Evolutionary conservation across 2,888 invertebrate genomes (phyloP).

Genomic region (Neria commutata): DNA sequence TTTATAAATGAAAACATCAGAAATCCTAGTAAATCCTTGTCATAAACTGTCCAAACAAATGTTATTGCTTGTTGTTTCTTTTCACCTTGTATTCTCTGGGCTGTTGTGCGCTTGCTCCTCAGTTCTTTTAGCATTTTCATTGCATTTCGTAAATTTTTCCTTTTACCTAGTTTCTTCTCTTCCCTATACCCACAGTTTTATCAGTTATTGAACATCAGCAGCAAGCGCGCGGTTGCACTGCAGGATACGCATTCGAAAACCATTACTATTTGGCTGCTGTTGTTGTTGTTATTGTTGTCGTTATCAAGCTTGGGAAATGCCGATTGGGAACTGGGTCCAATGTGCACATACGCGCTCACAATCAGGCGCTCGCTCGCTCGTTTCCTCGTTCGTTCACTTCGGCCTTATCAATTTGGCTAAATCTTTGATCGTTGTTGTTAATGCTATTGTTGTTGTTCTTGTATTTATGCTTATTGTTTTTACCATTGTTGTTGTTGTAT

Average conservation of each 20-base stretch:
- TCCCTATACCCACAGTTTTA: not conserved
- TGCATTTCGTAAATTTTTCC: not conserved
- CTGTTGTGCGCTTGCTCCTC: no score
- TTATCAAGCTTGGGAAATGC: not conserved
- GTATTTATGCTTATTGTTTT: not conserved
- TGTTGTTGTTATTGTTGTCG: not conserved
- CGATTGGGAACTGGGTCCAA: not conserved
- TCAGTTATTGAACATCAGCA: slow-evolving; percentile 1
- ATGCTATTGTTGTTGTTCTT: slow-evolving; percentile 42
- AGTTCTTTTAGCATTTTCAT: no score
- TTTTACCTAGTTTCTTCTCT: not conserved
- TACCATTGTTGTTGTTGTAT: slow-evolving; percentile 31
- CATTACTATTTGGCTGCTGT: not conserved
- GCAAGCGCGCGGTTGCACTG: not conserved
- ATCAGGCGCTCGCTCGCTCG: not conserved
- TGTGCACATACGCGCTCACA: not conserved
- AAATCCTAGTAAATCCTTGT: slow-evolving; percentile 15
- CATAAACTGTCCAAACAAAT: slow-evolving; percentile 31
- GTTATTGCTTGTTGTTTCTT: slow-evolving; percentile 5
- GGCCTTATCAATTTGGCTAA: slow-evolving; percentile 48
- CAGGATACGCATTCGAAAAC: slow-evolving; percentile 6
- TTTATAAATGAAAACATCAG: slow-evolving; percentile 1
- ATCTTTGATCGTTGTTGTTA: slow-evolving; percentile 31
- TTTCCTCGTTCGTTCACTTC: slow-evolving; percentile 44
- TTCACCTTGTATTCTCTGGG: no score